Evolutionary conservation across 2,113 vertebrate species (phyloP).

Genomic region (Caloenas nicobarica): DNA sequence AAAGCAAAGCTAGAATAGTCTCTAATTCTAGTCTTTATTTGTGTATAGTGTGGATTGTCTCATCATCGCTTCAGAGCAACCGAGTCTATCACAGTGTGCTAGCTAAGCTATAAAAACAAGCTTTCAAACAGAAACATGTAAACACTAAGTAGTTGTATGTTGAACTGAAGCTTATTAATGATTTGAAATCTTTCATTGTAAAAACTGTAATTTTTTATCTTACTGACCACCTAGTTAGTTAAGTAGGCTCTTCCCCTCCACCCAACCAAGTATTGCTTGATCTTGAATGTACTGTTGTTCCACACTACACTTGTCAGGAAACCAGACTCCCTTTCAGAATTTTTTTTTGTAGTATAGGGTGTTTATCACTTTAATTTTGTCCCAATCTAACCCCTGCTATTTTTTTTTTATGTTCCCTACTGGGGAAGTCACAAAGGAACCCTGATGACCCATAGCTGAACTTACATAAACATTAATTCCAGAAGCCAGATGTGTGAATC

Average conservation of each 20-base stretch:
- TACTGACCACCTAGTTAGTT: neutral
- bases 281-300: neutral
- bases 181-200: neutral
- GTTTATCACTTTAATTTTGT: neutral
- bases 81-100: neutral
- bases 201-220: neutral
- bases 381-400: neutral
- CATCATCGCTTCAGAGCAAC: neutral
- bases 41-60: neutral
- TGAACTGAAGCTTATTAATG: neutral
- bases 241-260: neutral
- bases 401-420: neutral
- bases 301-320: neutral
- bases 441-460: neutral
- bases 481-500: neutral
- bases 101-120: neutral
- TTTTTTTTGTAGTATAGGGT: neutral
- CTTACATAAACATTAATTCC: neutral
- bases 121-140: neutral
- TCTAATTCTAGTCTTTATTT: neutral
- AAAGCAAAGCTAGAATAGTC: neutral
- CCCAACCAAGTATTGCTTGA: neutral
- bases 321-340: neutral
- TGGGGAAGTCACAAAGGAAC: neutral
- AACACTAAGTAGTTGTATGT: neutral